Evolutionary conservation across 2,113 vertebrate genomes (phyloP), one percentile per base, ranked within the genome.

Genomic region (Anas platyrhynchos): DNA sequence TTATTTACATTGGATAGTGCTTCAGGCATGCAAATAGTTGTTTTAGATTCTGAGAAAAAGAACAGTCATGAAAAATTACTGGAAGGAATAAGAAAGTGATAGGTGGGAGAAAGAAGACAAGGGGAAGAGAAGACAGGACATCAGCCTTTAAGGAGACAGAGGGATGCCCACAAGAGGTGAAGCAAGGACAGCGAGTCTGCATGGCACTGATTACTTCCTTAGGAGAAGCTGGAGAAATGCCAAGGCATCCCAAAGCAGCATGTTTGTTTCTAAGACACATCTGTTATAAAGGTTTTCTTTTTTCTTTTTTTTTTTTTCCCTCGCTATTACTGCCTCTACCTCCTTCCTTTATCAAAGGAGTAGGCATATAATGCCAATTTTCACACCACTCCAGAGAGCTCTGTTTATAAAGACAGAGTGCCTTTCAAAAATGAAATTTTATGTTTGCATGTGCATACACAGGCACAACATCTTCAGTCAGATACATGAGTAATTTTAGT

Each of bases 121-220:
- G 62, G 25, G 11, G 16, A 71, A 85, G n/a, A 76, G 56, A 83
- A 75, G 52, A 14, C 16, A 75, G 65, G 59, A 46, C 50, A 46
- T 34, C 31, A 31, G n/a, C 13, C 29, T 54, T 78, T 76, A 91
- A 65, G 50, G 86, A 91, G 48, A 66, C 23, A 21, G 36, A 5
- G 6, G 18, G 18, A 72, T 84, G 63, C 82, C 54, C 77, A 91
- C 66, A 59, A 83, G 90, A 97, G 82, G 89, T 91, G 91, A 97
- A 86, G 54, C 88, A 79, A 26, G 74, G 83, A 93, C 55, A 61
- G 6, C 46, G 54, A 74, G 25, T 50, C 65, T 67, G 62, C n/a
- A 7, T 41, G 81, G 82, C 75, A 63, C 71, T 97, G 92, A 97
- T 77, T 97, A 41, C 87, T 98, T 97, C 95, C 96, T 92, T 96